Percentiles rank a stretch among this genome's conserved stretches.
phyloP scores from a whole-genome alignment of 1,140 invertebrate species.

The Drosophila arizonae region DNA sequence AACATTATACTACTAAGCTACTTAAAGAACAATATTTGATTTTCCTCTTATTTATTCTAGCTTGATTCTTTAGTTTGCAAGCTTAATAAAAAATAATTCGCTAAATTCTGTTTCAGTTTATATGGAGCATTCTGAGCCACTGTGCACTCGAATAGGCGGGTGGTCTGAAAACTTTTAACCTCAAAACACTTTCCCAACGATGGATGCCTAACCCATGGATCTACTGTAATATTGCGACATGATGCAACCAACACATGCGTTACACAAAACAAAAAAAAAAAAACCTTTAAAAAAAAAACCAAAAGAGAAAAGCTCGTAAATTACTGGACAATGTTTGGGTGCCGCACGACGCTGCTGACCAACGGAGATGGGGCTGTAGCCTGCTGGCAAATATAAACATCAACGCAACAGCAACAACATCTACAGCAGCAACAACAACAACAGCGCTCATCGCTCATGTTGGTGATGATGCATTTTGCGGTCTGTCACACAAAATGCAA shows the following conservation, averaged over 20 bases:
- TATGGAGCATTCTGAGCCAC: neutral
- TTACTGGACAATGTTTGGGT: slow-evolving; percentile 72
- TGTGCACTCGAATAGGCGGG: slow-evolving; percentile 19
- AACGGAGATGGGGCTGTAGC: slow-evolving; percentile 7
- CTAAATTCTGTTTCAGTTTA: too few relatives aligned
- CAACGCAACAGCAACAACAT: slow-evolving; percentile 52
- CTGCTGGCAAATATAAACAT: slow-evolving; percentile 80
- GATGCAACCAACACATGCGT: slow-evolving; percentile 72
- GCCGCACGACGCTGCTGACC: slow-evolving; percentile 1
- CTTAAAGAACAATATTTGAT: too few relatives aligned
- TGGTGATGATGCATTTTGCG: slow-evolving; percentile 83
- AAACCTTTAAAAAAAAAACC: too few relatives aligned
- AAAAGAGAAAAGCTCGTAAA: slow-evolving; percentile 64
- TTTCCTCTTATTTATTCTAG: too few relatives aligned
- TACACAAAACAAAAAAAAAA: neutral
- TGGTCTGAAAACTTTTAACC: slow-evolving; percentile 44
- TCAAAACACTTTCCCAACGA: slow-evolving; percentile 47
- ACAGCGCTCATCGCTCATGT: slow-evolving; percentile 82
- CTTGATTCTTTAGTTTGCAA: too few relatives aligned
- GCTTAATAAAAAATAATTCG: too few relatives aligned
- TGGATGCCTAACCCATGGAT: slow-evolving; percentile 49
- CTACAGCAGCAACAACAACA: slow-evolving; percentile 42
- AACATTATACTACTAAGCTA: too few relatives aligned
- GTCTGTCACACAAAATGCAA: slow-evolving; percentile 82
- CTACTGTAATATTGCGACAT: slow-evolving; percentile 47